Percentiles rank a stretch among this genome's conserved stretches.
These are phyloP conservation scores for Ypsolopha sequella DNA, from an alignment of 2,888 invertebrate genomes.

Conservation along the genomic window DNA sequence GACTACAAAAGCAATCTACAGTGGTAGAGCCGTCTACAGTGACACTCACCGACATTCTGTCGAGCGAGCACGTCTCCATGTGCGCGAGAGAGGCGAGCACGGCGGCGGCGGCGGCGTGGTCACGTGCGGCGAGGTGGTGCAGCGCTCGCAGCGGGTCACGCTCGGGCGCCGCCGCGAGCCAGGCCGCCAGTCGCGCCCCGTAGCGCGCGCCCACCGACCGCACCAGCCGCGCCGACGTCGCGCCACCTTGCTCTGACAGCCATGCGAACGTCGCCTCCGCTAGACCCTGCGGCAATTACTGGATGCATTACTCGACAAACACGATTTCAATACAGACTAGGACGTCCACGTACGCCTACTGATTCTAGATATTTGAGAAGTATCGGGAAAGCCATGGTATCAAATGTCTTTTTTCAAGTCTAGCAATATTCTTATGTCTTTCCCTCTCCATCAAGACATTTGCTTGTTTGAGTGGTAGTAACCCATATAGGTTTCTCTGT, in stretches of 20 bases:
- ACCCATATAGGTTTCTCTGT: too few relatives aligned
- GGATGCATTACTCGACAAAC: too few relatives aligned
- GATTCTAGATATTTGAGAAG: too few relatives aligned
- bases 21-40: too few relatives aligned
- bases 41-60: constrained; percentile 72
- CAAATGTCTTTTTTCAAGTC: too few relatives aligned
- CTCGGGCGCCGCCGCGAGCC: constrained; percentile 17
- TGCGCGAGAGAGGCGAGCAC: constrained; percentile 55
- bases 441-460: too few relatives aligned
- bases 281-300: constrained; percentile 26
- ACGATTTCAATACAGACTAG: too few relatives aligned
- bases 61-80: constrained; percentile 75
- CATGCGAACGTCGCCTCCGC: constrained; percentile 35
- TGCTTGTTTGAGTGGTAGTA: too few relatives aligned
- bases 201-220: constrained; percentile 14
- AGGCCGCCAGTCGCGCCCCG: constrained; percentile 16
- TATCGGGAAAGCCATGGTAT: too few relatives aligned
- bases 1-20: too few relatives aligned
- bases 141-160: constrained; percentile 11
- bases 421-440: too few relatives aligned
- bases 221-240: constrained; percentile 11
- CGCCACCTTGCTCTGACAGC: constrained; percentile 19
- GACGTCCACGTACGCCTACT: too few relatives aligned
- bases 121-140: constrained; percentile 16
- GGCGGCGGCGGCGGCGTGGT: constrained; percentile 3